Conservation (phyloP, 2,888 invertebrate genomes). For the Reticulitermes lucifugus region DNA sequence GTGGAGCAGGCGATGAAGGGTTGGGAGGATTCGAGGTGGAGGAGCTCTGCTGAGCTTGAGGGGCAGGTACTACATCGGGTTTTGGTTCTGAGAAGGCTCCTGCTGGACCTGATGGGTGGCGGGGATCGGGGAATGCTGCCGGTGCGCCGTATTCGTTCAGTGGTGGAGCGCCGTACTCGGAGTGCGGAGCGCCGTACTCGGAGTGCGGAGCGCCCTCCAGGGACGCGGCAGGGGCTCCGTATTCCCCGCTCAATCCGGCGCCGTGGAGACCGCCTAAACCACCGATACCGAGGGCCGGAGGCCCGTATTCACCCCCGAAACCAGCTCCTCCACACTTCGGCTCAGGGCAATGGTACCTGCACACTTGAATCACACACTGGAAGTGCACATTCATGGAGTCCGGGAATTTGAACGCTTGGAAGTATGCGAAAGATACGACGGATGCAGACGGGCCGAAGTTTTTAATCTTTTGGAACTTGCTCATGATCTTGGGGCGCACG, state of each 20-base stretch:
- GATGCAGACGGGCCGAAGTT: conserved; percentile 95
- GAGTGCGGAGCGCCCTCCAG: conserved; percentile 61
- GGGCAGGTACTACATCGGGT: conserved; percentile 82
- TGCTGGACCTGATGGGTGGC: conserved; percentile 86
- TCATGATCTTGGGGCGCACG: conserved; percentile 93
- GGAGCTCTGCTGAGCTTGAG: conserved; percentile 74
- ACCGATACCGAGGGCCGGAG: conserved; percentile 72
- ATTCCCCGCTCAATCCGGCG: conserved; percentile 41
- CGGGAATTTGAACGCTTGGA: conserved; percentile 97
- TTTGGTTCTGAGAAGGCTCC: conserved; percentile 87
- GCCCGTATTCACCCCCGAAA: conserved; percentile 73
- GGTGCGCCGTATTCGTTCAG: conserved; percentile 56
- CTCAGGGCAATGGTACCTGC: conserved; percentile 92
- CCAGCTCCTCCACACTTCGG: conserved; percentile 82
- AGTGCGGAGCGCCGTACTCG: conserved; percentile 77
- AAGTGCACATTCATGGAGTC: conserved; percentile 98
- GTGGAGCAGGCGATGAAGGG: conserved; percentile 68
- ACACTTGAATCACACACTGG: conserved; percentile 96
- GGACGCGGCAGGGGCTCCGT: conserved; percentile 67
- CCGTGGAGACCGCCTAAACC: conserved; percentile 30
- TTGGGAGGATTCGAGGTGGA: conserved; percentile 76
- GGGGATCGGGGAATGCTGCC: conserved; percentile 84
- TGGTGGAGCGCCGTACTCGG: conserved; percentile 78
- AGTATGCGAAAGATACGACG: conserved; percentile 94
- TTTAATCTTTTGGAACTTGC: conserved; percentile 93